Conservation (phyloP, 2,797 vertebrate species). For the Pipistrellus pipistrellus region DNA sequence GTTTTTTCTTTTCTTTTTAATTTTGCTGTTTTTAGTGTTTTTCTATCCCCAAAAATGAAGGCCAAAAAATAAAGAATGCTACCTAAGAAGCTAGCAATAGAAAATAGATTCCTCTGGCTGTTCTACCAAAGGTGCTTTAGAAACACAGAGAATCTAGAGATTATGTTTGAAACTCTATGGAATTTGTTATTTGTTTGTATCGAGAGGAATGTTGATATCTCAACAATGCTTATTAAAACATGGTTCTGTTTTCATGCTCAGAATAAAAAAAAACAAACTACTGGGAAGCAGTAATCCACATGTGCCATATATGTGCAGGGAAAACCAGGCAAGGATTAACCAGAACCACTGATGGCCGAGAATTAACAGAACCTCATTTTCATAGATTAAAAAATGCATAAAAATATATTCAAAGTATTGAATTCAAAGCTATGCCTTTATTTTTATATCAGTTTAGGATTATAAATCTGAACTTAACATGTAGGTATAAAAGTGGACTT, state of each 20-base stretch:
- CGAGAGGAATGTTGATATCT: not conserved
- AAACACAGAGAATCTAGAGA: not conserved
- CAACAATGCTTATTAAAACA: slow-evolving; percentile 1
- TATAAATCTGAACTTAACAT: not conserved
- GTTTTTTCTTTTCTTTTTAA: not conserved
- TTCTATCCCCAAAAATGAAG: not conserved
- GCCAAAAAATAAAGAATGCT: not conserved
- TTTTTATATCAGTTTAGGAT: not conserved
- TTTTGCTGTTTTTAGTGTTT: not conserved
- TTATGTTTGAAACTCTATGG: not conserved
- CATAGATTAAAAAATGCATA: not conserved
- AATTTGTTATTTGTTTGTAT: not conserved
- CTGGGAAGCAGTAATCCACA: not conserved
- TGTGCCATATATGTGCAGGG: not conserved
- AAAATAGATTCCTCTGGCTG: not conserved
- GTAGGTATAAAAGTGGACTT: not conserved
- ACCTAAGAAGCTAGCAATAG: not conserved
- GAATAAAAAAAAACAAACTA: slow-evolving; percentile 9
- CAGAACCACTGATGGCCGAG: not conserved
- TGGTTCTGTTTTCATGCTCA: not conserved
- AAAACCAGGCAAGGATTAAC: not conserved
- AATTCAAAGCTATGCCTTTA: slow-evolving; percentile 2
- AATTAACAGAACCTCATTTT: slow-evolving; percentile 23
- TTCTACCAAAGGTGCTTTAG: slow-evolving; percentile 3
- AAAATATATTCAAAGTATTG: not conserved